Evolutionary conservation across 2,113 vertebrate genomes (phyloP), one percentile per base, ranked within the genome.

Genomic region (Mystacornis crossleyi): DNA sequence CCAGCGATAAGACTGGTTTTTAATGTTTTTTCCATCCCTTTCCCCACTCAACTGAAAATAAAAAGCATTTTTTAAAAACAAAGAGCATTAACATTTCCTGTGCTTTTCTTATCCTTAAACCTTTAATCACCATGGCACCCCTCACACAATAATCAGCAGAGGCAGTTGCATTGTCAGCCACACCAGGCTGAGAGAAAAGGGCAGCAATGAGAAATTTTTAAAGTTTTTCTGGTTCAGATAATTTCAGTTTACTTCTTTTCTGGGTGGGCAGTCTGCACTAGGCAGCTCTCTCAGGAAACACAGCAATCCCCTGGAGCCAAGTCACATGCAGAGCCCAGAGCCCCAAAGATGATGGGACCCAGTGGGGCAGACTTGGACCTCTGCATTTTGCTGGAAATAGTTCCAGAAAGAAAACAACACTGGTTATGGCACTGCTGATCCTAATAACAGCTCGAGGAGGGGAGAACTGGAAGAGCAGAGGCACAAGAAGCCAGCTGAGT

Each of bases 1-100:
- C 18, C 14, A 74, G 38, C 0, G 0, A 8, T 29, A 53, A 58
- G 38, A 29, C 21, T 43, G 2, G 3, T 13, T 67, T 66, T 54
- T 21, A 14, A 57, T n/a, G 25, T 18, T 85, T 82, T 69, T 7
- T 92, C 83, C 66, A 38, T 25, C 74, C 24, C 53, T 75, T 93
- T 89, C 73, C 28, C 23, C 10, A 40, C 15, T 78, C 18, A 60
- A 40, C 26, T 74, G 34, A 67, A 91, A 92, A 86, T 43, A 66
- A 91, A 53, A 78, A 64, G 15, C 15, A 55, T 40, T 67, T 84
- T 51, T 0, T 0, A 38, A 51, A 57, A 88, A 8, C 25, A 33
- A 72, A 48, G 6, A 50, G 26, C 14, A 73, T 0, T 48, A 84
- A 40, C 9, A 34, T 55, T 81, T 60, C 31, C 45, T 60, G 10